phyloP scores from a whole-genome alignment of 92 coral and sea anemone genomes.

The Parazoanthus darwini region DNA sequence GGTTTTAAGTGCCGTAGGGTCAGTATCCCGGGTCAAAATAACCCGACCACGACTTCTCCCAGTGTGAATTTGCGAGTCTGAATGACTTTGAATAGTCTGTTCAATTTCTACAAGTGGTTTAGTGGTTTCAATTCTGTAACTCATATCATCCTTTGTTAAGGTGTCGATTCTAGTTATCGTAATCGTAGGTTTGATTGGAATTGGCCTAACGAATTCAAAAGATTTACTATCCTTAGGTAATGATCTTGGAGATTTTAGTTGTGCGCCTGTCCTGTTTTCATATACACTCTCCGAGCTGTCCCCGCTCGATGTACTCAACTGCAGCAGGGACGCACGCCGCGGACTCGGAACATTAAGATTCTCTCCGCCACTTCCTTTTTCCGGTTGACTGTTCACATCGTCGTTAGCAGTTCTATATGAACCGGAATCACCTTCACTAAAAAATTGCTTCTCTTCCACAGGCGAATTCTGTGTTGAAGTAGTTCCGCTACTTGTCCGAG shows the following conservation, averaged over 20 bases:
- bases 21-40: slow-evolving; percentile 31
- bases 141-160: slow-evolving; percentile 75
- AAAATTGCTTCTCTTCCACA: slow-evolving; percentile 84
- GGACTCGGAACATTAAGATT: slow-evolving; percentile 71
- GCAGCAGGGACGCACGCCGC: slow-evolving; percentile 77
- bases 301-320: slow-evolving; percentile 85
- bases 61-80: slow-evolving; percentile 82
- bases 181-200: slow-evolving; percentile 85
- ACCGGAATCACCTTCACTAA: slow-evolving; percentile 92
- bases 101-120: slow-evolving; percentile 59
- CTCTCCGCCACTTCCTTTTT: slow-evolving; percentile 73
- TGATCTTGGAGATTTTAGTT: slow-evolving; percentile 72
- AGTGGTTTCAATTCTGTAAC: slow-evolving; percentile 63
- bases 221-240: slow-evolving; percentile 81
- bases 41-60: slow-evolving; percentile 76
- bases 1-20: slow-evolving; percentile 13
- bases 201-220: slow-evolving; percentile 95
- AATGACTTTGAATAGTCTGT: slow-evolving; percentile 70
- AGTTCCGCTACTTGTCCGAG: slow-evolving; percentile 80
- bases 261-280: slow-evolving; percentile 72
- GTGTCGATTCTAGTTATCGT: slow-evolving; percentile 90
- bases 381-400: slow-evolving; percentile 69
- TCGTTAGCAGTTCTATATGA: slow-evolving; percentile 96
- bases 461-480: slow-evolving; percentile 91
- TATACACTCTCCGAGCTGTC: slow-evolving; percentile 90